Evolutionary conservation across 1,140 invertebrate species (phyloP).

Genomic region (Apis dorsata): DNA sequence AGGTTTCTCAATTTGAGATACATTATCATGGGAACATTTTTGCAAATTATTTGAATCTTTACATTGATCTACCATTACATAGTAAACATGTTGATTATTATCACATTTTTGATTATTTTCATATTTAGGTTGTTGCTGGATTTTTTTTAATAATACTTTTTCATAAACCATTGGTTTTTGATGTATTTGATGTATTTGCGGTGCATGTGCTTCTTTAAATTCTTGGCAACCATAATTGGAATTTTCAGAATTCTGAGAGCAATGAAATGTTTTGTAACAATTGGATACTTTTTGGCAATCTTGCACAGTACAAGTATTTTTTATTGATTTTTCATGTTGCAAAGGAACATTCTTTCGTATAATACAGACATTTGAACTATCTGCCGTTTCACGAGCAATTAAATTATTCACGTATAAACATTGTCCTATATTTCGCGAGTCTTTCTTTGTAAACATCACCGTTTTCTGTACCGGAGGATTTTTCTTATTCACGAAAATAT

Average conservation of each 20-base stretch:
- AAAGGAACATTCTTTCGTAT: background rate
- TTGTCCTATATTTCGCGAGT: background rate
- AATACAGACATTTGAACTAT: background rate
- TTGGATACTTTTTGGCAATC: slow-evolving; percentile 4
- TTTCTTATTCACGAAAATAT: background rate
- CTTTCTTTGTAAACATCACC: slow-evolving; percentile 38
- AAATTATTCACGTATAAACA: background rate
- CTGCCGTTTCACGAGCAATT: background rate
- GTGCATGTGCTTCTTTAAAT: background rate
- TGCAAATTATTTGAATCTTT: background rate
- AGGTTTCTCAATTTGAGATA: background rate
- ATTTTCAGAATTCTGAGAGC: background rate
- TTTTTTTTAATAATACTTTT: background rate
- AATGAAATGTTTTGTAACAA: background rate
- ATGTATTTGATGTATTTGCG: background rate
- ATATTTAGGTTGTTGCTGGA: background rate
- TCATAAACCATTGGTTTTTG: background rate
- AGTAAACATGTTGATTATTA: slow-evolving; percentile 10
- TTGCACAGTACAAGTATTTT: background rate
- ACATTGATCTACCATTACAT: slow-evolving; percentile 7
- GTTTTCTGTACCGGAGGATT: slow-evolving; percentile 16
- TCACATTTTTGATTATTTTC: background rate
- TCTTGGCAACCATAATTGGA: background rate
- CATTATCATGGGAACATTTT: background rate
- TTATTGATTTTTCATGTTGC: background rate